Conservation (phyloP, 2,113 vertebrate species). For the Protobothrops flavoviridis region DNA sequence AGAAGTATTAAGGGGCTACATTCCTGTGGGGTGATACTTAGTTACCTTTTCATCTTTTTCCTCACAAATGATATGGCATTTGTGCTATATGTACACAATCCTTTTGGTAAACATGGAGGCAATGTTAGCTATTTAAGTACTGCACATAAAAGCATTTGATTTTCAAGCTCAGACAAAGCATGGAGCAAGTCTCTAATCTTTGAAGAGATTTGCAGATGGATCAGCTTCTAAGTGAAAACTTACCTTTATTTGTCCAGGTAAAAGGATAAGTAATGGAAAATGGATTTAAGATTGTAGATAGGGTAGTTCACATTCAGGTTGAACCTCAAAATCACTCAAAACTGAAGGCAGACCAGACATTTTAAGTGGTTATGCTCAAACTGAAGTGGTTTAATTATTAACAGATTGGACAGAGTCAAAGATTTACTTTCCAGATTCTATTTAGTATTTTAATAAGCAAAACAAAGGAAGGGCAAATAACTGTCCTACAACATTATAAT, state of each 20-base stretch:
- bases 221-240: slow-evolving; percentile 22
- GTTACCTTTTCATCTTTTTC: neutral
- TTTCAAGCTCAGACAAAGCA: slow-evolving; percentile 32
- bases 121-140: neutral
- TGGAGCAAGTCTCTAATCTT: slow-evolving; percentile 11
- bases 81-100: neutral
- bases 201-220: slow-evolving; percentile 21
- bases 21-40: neutral
- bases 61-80: neutral
- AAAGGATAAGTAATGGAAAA: slow-evolving; percentile 24
- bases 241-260: slow-evolving; percentile 38
- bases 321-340: slow-evolving; percentile 29
- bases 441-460: slow-evolving; percentile 42
- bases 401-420: neutral
- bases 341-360: slow-evolving; percentile 41
- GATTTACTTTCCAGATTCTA: slow-evolving; percentile 23
- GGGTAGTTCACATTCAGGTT: slow-evolving; percentile 32
- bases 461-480: slow-evolving; percentile 8
- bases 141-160: neutral
- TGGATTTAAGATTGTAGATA: slow-evolving; percentile 31
- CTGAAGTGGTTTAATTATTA: slow-evolving; percentile 45
- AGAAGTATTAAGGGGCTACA: neutral
- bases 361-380: slow-evolving; percentile 23
- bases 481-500: neutral
- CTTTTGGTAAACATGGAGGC: neutral